These are phyloP conservation scores for Cantharis lateralis DNA, from an alignment of 2,888 invertebrate genomes.

Conservation along the genomic window DNA sequence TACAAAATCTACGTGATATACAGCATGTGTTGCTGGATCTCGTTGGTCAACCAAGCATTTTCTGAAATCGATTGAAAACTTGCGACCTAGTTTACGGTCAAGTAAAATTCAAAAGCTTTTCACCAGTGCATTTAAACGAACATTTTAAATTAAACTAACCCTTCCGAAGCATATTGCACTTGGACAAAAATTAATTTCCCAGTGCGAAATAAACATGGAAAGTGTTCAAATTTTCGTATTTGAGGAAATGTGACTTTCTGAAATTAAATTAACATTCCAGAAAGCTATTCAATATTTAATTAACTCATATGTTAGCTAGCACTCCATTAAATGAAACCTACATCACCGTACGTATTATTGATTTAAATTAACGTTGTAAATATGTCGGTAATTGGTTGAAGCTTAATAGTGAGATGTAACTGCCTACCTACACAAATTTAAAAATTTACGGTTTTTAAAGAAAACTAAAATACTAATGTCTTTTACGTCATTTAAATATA, in stretches of 20 bases:
- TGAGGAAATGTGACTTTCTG: neutral
- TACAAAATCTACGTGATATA: neutral
- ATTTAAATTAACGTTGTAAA: neutral
- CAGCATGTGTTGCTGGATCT: neutral
- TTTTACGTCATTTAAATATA: constrained; percentile 41
- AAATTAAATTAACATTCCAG: neutral
- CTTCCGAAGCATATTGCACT: neutral
- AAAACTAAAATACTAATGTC: constrained; percentile 28
- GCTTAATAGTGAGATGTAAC: neutral
- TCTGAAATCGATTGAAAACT: constrained; percentile 21
- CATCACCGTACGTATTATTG: constrained; percentile 9
- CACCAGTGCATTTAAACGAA: constrained; percentile 10
- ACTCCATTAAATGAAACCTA: constrained; percentile 27
- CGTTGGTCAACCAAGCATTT: constrained; percentile 19
- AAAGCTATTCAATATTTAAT: neutral
- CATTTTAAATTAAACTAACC: neutral
- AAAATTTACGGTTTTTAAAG: neutral
- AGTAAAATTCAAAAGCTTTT: constrained; percentile 21
- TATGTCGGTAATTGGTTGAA: neutral
- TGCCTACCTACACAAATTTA: neutral
- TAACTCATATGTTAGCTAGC: constrained; percentile 1
- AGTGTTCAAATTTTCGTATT: neutral
- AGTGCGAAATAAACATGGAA: neutral
- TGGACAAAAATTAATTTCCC: neutral
- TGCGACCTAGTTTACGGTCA: constrained; percentile 29